Base-by-base conservation (phyloP, 2,888 invertebrate species). In the Drosophila planitibia region DNA sequence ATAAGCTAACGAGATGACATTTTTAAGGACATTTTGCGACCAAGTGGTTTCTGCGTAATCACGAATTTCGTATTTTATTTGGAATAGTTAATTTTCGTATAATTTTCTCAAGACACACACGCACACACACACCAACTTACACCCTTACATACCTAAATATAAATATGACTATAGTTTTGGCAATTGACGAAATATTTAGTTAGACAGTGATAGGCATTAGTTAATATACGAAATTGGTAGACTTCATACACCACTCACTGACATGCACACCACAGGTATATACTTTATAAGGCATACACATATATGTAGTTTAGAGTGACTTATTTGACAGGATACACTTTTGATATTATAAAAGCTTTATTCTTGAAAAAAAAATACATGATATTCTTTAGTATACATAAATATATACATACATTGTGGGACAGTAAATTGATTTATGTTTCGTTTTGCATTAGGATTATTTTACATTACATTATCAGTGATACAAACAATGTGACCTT, bases 401-500 rank as follows among this genome's bases (percentile, higher is more conserved):
- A 33, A 63, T 61, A 47, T 47, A 25, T 16, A 47, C 16, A 25
- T 16, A 47, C 47, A 35, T 61, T 76, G 59, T 70, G 63, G 64
- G 63, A 63, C 63, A 60, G 57, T 58, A 47, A 76, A 66, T 70
- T 49, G 54, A 66, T 67, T 62, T 57, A 44, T 58, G 35, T 70
- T 75, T 76, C 54, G 54, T 59, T 75, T 69, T 30, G 54, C 41
- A 68, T 81, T 67, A 57, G 64, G 62, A 57, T 61, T 61, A 47
- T 67, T 83, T 91, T 65, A 57, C 79, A 74, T 73, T 87, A 80
- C 68, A 86, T 79, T 92, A 91, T 93, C 90, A 93, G 93, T 93
- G 93, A 93, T 93, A 93, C 89, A 91, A 93, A 93, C 91, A 92
- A 93, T 92, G 93, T 93, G 93, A 93, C 93, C 93, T 93, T 93